A percentile compares a stretch with the other conserved stretches of the same genome.
phyloP scores from a whole-genome alignment of 2,797 vertebrate genomes.

The Acrossocheilus fasciatus region DNA sequence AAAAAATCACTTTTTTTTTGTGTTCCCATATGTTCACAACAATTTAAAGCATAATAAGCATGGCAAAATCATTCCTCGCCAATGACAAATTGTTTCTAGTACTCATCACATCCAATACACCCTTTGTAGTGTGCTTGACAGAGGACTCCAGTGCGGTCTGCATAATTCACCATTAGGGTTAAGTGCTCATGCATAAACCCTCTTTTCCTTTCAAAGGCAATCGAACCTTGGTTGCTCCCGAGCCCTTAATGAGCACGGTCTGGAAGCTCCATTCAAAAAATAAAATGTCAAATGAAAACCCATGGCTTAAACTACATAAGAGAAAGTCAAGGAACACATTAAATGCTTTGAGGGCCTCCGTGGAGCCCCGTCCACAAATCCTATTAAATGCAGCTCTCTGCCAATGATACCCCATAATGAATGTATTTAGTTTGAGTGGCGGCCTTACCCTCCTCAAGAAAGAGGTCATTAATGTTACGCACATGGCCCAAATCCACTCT shows the following conservation, averaged over 20 bases:
- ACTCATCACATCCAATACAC: background rate
- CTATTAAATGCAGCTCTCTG: slow-evolving; percentile 36
- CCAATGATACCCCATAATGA: slow-evolving; percentile 16
- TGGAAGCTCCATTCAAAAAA: slow-evolving; percentile 30
- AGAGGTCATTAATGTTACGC: slow-evolving; percentile 36
- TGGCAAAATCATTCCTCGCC: background rate
- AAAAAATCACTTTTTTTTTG: background rate
- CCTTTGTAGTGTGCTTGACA: background rate
- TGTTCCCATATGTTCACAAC: background rate
- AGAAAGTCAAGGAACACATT: slow-evolving; percentile 46
- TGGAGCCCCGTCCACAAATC: slow-evolving; percentile 37
- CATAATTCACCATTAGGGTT: slow-evolving; percentile 8
- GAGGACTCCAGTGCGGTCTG: background rate
- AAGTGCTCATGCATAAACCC: slow-evolving; percentile 24
- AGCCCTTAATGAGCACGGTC: slow-evolving; percentile 42
- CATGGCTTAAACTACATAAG: slow-evolving; percentile 29
- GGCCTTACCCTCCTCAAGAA: slow-evolving; percentile 16
- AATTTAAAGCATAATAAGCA: background rate
- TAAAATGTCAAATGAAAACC: slow-evolving; percentile 53
- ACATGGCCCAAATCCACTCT: slow-evolving; percentile 35
- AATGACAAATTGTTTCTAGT: background rate
- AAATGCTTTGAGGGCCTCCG: slow-evolving; percentile 19
- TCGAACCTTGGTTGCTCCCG: background rate
- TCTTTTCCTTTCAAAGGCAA: background rate
- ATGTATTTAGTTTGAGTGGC: slow-evolving; percentile 35